Conservation (phyloP, 2,797 vertebrate genomes). For the Toxotes lorentzi region DNA sequence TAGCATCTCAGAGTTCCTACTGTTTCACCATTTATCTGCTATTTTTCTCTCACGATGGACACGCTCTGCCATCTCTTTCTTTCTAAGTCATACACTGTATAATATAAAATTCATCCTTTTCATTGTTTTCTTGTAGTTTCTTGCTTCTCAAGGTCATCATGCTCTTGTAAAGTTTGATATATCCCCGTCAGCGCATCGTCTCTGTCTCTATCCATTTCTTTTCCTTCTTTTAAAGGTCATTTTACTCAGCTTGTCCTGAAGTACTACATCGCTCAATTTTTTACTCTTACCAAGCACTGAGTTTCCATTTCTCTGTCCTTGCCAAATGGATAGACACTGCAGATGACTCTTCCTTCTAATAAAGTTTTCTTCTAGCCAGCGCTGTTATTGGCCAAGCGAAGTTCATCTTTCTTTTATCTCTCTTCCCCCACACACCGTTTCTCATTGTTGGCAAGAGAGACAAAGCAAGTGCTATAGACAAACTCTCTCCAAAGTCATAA, state of each 20-base stretch:
- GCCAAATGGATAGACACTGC: constrained; percentile 26
- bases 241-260: constrained; percentile 2
- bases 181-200: neutral
- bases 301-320: constrained; percentile 16
- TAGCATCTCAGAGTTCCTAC: neutral
- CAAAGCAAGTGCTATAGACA: no score
- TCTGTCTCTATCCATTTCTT: neutral
- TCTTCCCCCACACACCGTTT: neutral
- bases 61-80: neutral
- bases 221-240: constrained; percentile 19
- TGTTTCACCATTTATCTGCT: neutral
- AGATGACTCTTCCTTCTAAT: constrained; percentile 1
- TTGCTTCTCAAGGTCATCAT: constrained; percentile 32
- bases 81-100: constrained; percentile 7
- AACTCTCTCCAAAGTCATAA: constrained; percentile 13
- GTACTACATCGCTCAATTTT: neutral
- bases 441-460: no score
- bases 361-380: constrained; percentile 9
- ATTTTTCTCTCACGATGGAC: constrained; percentile 3
- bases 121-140: constrained; percentile 19
- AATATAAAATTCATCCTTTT: constrained; percentile 9
- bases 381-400: constrained; percentile 22
- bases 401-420: constrained; percentile 20
- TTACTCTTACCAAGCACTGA: neutral
- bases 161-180: constrained; percentile 39